These are phyloP conservation scores for Telmatherina bonti DNA, from an alignment of 2,797 vertebrate species.

Conservation along the genomic window DNA sequence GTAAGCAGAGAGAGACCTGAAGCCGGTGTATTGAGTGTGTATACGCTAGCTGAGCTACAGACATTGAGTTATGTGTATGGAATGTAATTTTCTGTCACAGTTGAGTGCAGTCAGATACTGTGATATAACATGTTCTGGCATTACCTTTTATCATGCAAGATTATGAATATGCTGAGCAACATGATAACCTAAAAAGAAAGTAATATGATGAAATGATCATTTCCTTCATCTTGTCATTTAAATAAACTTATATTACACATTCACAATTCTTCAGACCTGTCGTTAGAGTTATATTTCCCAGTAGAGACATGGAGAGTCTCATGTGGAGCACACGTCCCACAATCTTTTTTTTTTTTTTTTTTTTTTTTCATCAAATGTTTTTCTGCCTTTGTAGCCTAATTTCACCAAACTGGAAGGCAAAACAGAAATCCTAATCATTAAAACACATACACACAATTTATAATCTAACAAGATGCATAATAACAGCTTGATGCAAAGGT, in stretches of 20 bases:
- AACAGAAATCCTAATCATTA: neutral
- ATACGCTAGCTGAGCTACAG: neutral
- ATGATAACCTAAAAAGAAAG: neutral
- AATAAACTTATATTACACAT: too few relatives aligned
- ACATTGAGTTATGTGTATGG: neutral
- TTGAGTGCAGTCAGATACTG: neutral
- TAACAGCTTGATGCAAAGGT: neutral
- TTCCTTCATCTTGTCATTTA: neutral
- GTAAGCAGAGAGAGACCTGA: conserved; percentile 11
- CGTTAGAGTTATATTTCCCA: too few relatives aligned
- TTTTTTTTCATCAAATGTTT: too few relatives aligned
- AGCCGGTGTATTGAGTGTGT: conserved; percentile 6
- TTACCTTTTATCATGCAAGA: neutral
- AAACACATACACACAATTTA: neutral
- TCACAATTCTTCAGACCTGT: neutral
- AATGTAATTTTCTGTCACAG: neutral
- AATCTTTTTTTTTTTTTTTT: too few relatives aligned
- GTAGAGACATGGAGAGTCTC: too few relatives aligned
- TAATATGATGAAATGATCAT: neutral
- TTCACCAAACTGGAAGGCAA: neutral
- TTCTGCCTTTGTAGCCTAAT: neutral
- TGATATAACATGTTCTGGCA: neutral
- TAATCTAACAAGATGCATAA: neutral
- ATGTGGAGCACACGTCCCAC: too few relatives aligned
- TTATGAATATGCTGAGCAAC: neutral